Conservation (phyloP, 2,113 vertebrate species). For the Cynocephalus volans region DNA sequence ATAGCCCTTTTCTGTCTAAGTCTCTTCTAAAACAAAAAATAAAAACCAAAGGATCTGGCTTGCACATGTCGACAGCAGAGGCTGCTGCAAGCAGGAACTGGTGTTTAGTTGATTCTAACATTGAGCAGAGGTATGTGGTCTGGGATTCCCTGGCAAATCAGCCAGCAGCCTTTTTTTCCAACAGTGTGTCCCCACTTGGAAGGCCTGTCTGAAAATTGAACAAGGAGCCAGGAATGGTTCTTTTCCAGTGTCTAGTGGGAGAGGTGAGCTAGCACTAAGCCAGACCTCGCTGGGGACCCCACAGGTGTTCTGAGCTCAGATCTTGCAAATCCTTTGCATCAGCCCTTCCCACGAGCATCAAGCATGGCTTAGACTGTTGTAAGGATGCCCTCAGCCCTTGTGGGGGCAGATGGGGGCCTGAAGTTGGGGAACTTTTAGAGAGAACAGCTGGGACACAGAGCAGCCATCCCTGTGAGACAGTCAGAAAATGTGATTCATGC, state of each 20-base stretch:
- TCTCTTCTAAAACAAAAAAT: background rate
- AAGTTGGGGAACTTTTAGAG: background rate
- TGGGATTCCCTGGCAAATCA: background rate
- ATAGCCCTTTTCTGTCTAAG: background rate
- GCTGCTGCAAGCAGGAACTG: background rate
- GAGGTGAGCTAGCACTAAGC: no score
- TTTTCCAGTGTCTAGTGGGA: fast-evolving
- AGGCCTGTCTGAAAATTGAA: background rate
- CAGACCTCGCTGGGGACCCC: fast-evolving
- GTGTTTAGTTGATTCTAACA: background rate
- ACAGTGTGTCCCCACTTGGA: no score
- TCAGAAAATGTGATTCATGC: background rate
- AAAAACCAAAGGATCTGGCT: background rate
- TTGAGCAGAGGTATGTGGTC: background rate
- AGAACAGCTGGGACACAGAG: background rate
- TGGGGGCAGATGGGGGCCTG: background rate
- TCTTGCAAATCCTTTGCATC: background rate
- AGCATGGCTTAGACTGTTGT: no score
- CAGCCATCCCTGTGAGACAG: no score
- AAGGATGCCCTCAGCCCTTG: background rate
- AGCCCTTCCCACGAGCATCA: background rate
- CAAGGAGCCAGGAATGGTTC: background rate
- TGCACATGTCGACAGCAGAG: background rate
- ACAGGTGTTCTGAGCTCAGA: background rate
- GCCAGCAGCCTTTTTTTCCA: background rate